Conservation (phyloP, 2,113 vertebrate species). For the Hippocampus mohnikei region DNA sequence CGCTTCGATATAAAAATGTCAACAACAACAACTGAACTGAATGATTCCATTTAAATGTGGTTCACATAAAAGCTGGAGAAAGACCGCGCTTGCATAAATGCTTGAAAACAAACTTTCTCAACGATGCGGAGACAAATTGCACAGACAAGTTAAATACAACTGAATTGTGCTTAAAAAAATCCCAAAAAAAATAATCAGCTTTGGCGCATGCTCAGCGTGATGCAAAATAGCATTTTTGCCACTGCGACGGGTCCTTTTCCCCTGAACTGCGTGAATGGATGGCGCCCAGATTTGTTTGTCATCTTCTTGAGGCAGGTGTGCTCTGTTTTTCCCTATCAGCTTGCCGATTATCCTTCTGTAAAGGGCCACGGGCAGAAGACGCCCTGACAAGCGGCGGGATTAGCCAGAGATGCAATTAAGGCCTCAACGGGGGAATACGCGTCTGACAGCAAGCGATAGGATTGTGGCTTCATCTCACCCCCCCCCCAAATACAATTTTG, state of each 20-base stretch:
- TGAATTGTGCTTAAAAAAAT: too few relatives aligned
- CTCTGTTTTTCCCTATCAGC: slow-evolving; percentile 48
- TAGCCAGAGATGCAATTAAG: slow-evolving; percentile 68
- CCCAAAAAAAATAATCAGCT: too few relatives aligned
- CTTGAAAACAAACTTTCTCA: too few relatives aligned
- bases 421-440: slow-evolving; percentile 49
- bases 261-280: slow-evolving; percentile 13
- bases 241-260: slow-evolving; percentile 8
- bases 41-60: too few relatives aligned
- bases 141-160: too few relatives aligned
- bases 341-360: slow-evolving; percentile 54
- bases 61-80: too few relatives aligned
- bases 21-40: too few relatives aligned
- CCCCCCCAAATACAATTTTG: slow-evolving; percentile 20
- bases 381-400: slow-evolving; percentile 54
- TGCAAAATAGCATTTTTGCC: too few relatives aligned
- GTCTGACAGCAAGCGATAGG: slow-evolving; percentile 54
- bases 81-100: too few relatives aligned
- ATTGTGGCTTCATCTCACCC: slow-evolving; percentile 36
- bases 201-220: too few relatives aligned
- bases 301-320: slow-evolving; percentile 46
- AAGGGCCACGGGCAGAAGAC: slow-evolving; percentile 41
- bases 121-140: too few relatives aligned
- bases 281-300: slow-evolving; percentile 29
- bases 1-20: too few relatives aligned